Percentiles rank a stretch among this genome's conserved stretches.
Evolutionary conservation across 2,113 vertebrate species (phyloP).

Genomic region (Arenaria interpres): DNA sequence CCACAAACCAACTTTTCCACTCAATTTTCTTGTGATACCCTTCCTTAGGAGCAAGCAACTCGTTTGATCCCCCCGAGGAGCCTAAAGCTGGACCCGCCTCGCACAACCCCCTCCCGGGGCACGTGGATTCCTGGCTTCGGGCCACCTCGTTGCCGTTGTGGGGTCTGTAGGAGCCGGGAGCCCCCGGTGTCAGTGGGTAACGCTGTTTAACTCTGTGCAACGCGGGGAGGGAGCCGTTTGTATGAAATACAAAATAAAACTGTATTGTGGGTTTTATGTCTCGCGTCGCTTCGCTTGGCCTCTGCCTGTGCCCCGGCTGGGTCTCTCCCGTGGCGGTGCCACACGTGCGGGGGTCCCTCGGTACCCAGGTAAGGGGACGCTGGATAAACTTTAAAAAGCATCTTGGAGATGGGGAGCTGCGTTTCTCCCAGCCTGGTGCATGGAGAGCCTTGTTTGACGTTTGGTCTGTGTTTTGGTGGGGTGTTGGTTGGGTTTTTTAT

Average conservation of each 20-base stretch:
- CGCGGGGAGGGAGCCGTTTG: not conserved
- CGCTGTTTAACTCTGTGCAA: not conserved
- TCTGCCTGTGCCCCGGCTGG: not conserved
- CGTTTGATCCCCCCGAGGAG: not conserved
- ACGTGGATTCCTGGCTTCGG: not conserved
- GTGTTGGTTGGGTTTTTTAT: not conserved
- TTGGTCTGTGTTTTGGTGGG: not conserved
- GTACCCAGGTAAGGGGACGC: not conserved
- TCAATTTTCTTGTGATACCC: not conserved
- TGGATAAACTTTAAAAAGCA: not conserved
- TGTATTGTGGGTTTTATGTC: not conserved
- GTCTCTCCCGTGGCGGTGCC: fast-evolving
- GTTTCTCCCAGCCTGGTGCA: fast-evolving
- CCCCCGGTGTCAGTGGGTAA: not conserved
- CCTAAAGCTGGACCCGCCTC: not conserved
- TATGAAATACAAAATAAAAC: conserved; percentile 35
- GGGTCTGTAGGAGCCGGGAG: not conserved
- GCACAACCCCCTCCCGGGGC: not conserved
- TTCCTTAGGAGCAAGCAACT: not conserved
- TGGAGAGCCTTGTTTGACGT: not conserved
- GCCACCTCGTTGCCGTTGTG: fast-evolving
- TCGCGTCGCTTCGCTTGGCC: not conserved
- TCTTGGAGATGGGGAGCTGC: fast-evolving
- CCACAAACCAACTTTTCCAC: not conserved
- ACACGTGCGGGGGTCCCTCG: fast-evolving